Percentiles rank a stretch among this genome's conserved stretches.
These are phyloP conservation scores for Panagrolaimus sp. DNA, from an alignment of 1,140 invertebrate species.

Conservation along the genomic window DNA sequence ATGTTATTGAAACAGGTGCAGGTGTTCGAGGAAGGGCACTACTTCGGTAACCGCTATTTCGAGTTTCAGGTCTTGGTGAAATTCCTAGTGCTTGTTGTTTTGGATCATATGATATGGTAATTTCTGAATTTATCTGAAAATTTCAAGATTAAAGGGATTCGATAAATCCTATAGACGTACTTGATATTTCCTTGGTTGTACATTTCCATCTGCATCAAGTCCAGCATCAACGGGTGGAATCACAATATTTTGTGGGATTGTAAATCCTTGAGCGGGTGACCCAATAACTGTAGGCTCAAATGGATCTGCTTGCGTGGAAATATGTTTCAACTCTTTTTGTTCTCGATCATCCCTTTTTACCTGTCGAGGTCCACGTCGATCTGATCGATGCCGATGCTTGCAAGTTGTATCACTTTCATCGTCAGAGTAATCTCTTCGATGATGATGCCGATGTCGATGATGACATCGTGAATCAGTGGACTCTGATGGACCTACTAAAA, in stretches of 20 bases:
- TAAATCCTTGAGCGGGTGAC: constrained; percentile 24
- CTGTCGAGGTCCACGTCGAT: constrained; percentile 7
- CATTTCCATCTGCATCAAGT: constrained; percentile 18
- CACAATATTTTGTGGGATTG: constrained; percentile 28
- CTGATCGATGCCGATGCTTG: constrained; percentile 11
- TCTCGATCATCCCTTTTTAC: background rate
- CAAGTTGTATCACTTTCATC: background rate
- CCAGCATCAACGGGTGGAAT: constrained; percentile 16
- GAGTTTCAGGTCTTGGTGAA: too few species aligned
- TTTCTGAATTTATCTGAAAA: constrained; percentile 35
- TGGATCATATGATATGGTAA: constrained; percentile 39
- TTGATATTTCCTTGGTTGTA: constrained; percentile 32
- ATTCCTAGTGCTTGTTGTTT: constrained; percentile 3
- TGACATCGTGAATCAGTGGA: constrained; percentile 19
- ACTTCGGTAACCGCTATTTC: too few species aligned
- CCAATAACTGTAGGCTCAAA: background rate
- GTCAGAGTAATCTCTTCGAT: constrained; percentile 9
- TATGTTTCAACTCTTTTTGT: background rate
- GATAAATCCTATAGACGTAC: too few species aligned
- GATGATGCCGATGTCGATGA: constrained; percentile 21
- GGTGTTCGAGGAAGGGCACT: too few species aligned
- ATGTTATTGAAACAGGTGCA: too few species aligned
- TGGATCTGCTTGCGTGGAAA: background rate
- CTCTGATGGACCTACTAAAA: background rate
- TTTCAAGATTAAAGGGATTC: too few species aligned